Evolutionary conservation across 2,888 invertebrate species (phyloP), one percentile per base, ranked within the genome.

Genomic region (Dioctria linearis): DNA sequence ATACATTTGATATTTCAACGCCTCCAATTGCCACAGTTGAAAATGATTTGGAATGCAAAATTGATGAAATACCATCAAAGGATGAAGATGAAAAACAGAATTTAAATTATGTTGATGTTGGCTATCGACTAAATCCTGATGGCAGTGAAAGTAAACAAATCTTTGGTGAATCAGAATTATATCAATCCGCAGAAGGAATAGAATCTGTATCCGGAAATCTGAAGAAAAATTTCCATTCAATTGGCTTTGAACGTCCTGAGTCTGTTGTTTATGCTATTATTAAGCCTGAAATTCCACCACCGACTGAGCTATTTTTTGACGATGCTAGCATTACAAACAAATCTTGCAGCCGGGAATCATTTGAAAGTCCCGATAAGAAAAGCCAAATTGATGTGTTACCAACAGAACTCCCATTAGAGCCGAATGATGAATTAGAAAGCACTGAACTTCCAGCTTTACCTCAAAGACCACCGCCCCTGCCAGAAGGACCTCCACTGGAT

Each of bases 401-500:
- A 9, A 9, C 51, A 11, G n/a, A 42, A 9, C 46, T 61, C 25
- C n/a, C 25, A 42, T 3, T 59, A 40, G 51, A 63, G 54, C 49
- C 46, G 69, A 67, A 57, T 66, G 88, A 87, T 71, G 88, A 87
- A 75, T 86, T 87, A 61, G 86, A 86, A 39, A 85, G 84, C 57
- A 83, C 84, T 4, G 85, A 85, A 76, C 81, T 85, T 82, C 86
- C 86, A 61, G 86, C 85, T 13, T 84, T 86, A 82, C 87, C 85
- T 76, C 85, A 84, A 79, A 84, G 85, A 78, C 87, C 86, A 80
- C 86, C 85, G 78, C 86, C 86, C 65, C 78, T 86, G 71, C 84
- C 91, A 87, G 88, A 90, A 85, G 91, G 91, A 80, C 91, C 91
- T 82, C 90, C 91, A 73, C 85, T 91, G 80, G 91, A 91, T 85